phyloP scores from a whole-genome alignment of 2,888 invertebrate genomes.

The Phytoseiulus persimilis region DNA sequence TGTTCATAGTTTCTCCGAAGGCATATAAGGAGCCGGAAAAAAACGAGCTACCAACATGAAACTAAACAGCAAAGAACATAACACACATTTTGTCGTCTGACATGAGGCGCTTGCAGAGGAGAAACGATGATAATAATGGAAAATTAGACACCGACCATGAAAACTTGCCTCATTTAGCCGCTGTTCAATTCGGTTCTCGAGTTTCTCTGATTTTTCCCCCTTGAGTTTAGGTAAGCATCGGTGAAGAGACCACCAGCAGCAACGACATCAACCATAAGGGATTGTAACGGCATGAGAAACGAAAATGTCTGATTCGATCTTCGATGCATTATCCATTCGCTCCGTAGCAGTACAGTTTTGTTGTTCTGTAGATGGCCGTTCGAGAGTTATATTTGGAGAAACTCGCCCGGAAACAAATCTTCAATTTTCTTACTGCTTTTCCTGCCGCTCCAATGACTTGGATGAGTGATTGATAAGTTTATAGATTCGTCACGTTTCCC shows the following conservation, averaged over 20 bases:
- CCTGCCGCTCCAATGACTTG: not conserved
- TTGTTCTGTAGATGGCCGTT: not conserved
- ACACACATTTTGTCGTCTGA: not conserved
- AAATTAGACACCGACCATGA: not conserved
- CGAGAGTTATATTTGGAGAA: not conserved
- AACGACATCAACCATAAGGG: not conserved
- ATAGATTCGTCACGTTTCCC: too few relatives aligned
- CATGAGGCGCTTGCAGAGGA: not conserved
- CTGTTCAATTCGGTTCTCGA: not conserved
- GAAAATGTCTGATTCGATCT: not conserved
- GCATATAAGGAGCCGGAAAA: not conserved
- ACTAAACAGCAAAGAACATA: not conserved
- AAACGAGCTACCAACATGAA: not conserved
- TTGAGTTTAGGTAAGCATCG: not conserved
- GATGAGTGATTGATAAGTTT: not conserved
- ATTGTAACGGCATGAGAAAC: not conserved
- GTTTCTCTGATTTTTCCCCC: not conserved
- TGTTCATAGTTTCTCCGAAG: not conserved
- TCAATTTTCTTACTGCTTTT: not conserved
- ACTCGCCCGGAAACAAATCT: not conserved
- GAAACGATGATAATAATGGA: not conserved
- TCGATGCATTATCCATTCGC: not conserved
- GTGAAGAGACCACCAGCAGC: not conserved
- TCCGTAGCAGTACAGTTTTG: not conserved
- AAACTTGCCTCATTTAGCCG: not conserved